Conservation (phyloP, 1,140 invertebrate genomes). For the Cydia fagiglandana region DNA sequence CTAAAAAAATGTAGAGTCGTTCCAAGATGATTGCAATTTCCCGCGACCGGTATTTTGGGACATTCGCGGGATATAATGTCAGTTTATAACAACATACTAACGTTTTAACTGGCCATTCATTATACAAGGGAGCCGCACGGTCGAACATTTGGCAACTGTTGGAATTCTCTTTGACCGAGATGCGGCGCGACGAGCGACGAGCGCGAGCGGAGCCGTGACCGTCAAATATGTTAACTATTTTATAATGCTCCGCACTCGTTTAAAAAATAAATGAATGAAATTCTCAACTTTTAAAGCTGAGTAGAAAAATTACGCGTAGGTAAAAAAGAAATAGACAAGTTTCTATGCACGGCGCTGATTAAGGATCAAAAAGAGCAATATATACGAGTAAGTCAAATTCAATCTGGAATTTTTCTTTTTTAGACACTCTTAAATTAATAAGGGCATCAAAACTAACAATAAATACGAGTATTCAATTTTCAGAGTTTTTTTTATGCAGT, state of each 20-base stretch:
- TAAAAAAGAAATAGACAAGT: no score
- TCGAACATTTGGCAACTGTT: conserved; percentile 20
- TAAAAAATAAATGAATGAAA: background rate
- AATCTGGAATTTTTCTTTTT: no score
- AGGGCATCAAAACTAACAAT: no score
- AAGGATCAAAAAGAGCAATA: no score
- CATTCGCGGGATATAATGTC: background rate
- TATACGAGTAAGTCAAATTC: no score
- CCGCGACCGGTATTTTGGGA: conserved; percentile 25
- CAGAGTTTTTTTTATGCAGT: background rate
- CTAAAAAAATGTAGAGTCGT: conserved; percentile 6
- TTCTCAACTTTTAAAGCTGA: background rate
- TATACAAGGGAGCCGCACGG: conserved; percentile 18
- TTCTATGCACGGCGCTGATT: no score
- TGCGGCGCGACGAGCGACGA: conserved; percentile 21
- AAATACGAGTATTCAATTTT: background rate
- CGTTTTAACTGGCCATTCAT: conserved; percentile 29
- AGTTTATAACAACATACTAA: conserved; percentile 19
- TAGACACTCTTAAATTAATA: no score
- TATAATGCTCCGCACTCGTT: background rate
- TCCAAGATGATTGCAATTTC: conserved; percentile 24
- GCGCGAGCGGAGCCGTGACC: conserved; percentile 10
- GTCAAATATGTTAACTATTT: conserved; percentile 24
- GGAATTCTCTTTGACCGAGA: conserved; percentile 29
- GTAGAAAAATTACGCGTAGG: background rate